These are phyloP conservation scores for Leptocoma aspasia DNA, from an alignment of 2,113 vertebrate species.

Conservation along the genomic window DNA sequence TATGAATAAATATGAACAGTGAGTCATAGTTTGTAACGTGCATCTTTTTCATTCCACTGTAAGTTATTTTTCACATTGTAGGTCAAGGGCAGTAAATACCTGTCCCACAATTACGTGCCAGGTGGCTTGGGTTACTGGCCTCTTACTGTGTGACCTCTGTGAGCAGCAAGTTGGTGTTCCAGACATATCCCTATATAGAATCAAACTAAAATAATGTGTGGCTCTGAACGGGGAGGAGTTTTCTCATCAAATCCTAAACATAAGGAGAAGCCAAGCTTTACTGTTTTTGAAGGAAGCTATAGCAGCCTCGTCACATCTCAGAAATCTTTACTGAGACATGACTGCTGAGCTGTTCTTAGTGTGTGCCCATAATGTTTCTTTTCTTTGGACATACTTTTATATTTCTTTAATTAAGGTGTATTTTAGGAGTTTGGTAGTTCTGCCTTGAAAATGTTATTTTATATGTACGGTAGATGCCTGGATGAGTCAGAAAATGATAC, in stretches of 20 bases:
- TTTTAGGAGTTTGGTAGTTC: background rate
- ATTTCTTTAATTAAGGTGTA: background rate
- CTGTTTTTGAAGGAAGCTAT: background rate
- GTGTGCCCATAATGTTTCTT: background rate
- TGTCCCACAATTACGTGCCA: background rate
- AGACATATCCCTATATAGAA: background rate
- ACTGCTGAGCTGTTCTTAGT: background rate
- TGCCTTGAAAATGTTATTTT: constrained; percentile 37
- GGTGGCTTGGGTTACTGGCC: constrained; percentile 23
- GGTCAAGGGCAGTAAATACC: constrained; percentile 48
- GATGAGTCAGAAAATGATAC: constrained; percentile 32
- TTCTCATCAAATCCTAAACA: background rate
- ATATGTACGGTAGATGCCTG: background rate
- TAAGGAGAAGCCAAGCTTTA: background rate
- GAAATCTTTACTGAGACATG: background rate
- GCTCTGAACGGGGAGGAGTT: background rate
- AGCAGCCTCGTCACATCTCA: background rate
- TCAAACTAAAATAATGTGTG: background rate
- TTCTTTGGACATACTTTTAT: background rate
- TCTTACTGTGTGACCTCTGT: background rate
- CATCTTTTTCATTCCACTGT: background rate
- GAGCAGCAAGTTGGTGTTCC: background rate
- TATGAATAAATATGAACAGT: background rate
- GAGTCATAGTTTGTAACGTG: constrained; percentile 1
- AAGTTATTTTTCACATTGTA: constrained; percentile 25